A percentile compares a stretch with the other conserved stretches of the same genome.
These are phyloP conservation scores for Chamaetylas fuelleborni DNA, from an alignment of 2,113 vertebrate genomes.

Conservation along the genomic window DNA sequence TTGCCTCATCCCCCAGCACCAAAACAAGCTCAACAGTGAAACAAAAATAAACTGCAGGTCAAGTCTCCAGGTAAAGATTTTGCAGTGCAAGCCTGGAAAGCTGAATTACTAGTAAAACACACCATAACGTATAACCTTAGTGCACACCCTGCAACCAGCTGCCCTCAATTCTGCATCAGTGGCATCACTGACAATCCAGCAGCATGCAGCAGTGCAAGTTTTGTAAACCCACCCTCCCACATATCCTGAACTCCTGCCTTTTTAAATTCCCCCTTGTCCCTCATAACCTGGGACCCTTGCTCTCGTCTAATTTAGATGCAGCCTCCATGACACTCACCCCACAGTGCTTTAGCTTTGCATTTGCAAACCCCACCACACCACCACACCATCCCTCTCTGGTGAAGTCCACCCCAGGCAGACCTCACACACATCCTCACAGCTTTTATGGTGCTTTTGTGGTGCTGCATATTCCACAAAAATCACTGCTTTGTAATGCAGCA, in stretches of 20 bases:
- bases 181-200: not conserved
- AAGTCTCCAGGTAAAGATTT: not conserved
- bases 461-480: not conserved
- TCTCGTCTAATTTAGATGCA: not conserved
- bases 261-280: not conserved
- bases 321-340: not conserved
- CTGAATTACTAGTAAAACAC: not conserved
- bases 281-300: not conserved
- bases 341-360: not conserved
- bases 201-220: not conserved
- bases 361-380: not conserved
- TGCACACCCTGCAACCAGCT: not conserved
- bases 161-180: not conserved
- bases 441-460: rapidly evolving
- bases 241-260: not conserved
- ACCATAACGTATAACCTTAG: rapidly evolving
- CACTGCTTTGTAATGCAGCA: not conserved
- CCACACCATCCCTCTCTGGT: not conserved
- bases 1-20: not conserved
- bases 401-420: not conserved
- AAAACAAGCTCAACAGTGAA: conserved; percentile 24
- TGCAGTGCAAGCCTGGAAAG: conserved; percentile 51
- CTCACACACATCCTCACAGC: not conserved
- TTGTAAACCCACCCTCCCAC: not conserved
- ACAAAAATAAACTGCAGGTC: not conserved